Base-by-base conservation (phyloP, 2,888 invertebrate species). In the Rhingia campestris region DNA sequence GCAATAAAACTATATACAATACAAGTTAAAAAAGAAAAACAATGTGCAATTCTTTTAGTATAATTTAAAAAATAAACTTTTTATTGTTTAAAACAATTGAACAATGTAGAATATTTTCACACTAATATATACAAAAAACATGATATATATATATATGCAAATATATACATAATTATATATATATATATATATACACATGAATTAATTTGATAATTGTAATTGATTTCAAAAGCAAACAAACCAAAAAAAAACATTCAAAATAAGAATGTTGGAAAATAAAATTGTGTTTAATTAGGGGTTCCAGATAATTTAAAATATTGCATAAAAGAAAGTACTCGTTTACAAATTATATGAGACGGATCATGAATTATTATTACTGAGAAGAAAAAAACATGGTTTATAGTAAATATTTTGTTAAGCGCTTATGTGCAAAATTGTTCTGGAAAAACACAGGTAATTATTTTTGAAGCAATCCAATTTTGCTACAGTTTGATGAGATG, bases 1-100 rank as follows among this genome's bases (percentile, higher is more conserved):
- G 90, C 91, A 90, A 90, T 90, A 90, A 89, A 84, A 84, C 80
- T 75, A 84, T 82, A 82, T 80, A 84, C 82, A 84, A 84, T 79
- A 79, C 79, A 79, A 73, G 66, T 82, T 67, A 66, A 69, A 67
- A 70, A 70, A 43, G 51, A 45, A 69, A 70, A 73, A 84, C 81
- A 79, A 70, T 80, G 84, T 84, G 84, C 84, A 84, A 84, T 84
- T 79, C 79, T 53, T 70, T 74, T 63, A 82, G 61, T 75, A 80
- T 80, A 74, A 79, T 84, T 80, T 66, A n/a, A 35, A 45, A 64
- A 64, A n/a, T 77, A 54, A 59, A 45, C 35, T 35, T 47, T n/a
- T 69, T 37, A 37, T 51, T 37, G 22, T 22, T 64, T 30, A 6
- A 39, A 37, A 49, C 6, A 56, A 81, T 70, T 81, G 51, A 81